phyloP scores from a whole-genome alignment of 2,888 invertebrate genomes.

The Nudaria mundana region DNA sequence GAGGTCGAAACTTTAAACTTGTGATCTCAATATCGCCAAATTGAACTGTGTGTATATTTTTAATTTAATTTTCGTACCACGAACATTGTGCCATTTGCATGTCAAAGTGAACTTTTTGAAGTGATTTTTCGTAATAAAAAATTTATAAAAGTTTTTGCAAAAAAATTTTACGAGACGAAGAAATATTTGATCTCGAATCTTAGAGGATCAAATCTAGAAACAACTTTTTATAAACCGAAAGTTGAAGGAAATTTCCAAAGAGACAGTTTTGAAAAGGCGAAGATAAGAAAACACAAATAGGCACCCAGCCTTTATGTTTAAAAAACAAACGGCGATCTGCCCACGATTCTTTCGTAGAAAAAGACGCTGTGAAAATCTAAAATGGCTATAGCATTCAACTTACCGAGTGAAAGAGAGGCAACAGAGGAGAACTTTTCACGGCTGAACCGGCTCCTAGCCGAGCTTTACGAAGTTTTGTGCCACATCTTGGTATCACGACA shows the following conservation, averaged over 20 bases:
- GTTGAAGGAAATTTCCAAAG: conserved; percentile 15
- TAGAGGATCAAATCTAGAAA: conserved; percentile 10
- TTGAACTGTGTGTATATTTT: conserved; percentile 50
- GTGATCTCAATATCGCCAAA: conserved; percentile 57
- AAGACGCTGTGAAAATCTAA: conserved; percentile 53
- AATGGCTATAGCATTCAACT: conserved; percentile 82
- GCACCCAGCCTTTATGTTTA: conserved; percentile 71
- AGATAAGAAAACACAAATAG: conserved; percentile 42
- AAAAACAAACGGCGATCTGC: conserved; percentile 67
- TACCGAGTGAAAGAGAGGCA: conserved; percentile 80
- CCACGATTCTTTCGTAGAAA: conserved; percentile 74
- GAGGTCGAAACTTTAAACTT: conserved; percentile 40
- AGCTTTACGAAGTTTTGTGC: conserved; percentile 79
- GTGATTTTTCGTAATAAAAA: conserved; percentile 35
- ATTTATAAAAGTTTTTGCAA: conserved; percentile 19
- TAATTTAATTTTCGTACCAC: conserved; percentile 35
- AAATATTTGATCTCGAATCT: conserved; percentile 10
- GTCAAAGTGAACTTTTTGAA: conserved; percentile 57
- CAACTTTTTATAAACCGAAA: conserved; percentile 11
- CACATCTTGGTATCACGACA: conserved; percentile 79
- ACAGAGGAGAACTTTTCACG: conserved; percentile 80
- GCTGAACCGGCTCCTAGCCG: conserved; percentile 79
- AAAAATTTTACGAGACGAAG: conserved; percentile 21
- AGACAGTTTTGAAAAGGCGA: conserved; percentile 30
- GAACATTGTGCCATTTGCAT: conserved; percentile 46